Conservation (phyloP, 2,888 invertebrate genomes). For the Leptothorax acervorum region DNA sequence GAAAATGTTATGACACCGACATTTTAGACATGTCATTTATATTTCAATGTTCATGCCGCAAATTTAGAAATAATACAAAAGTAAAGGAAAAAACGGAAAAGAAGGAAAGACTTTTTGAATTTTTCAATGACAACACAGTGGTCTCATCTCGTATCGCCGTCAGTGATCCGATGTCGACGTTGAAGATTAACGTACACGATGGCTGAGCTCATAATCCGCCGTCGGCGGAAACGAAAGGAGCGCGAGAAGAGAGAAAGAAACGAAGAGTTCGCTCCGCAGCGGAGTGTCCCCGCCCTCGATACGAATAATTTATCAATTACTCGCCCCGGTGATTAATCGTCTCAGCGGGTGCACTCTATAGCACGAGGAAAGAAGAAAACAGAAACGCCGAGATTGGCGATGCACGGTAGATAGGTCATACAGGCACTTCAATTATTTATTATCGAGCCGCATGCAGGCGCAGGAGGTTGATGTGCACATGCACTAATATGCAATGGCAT, state of each 20-base stretch:
- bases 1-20: background rate
- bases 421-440: conserved; percentile 56
- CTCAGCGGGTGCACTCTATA: conserved; percentile 33
- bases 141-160: conserved; percentile 30
- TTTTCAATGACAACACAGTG: background rate
- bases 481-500: conserved; percentile 53
- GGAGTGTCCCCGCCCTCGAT: conserved; percentile 67
- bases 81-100: background rate
- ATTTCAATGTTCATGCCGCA: background rate
- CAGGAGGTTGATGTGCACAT: conserved; percentile 50
- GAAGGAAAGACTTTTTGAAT: background rate
- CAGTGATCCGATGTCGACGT: conserved; percentile 58
- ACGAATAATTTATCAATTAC: conserved; percentile 72
- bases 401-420: conserved; percentile 53
- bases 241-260: conserved; percentile 33
- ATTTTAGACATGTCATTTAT: background rate
- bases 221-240: conserved; percentile 37
- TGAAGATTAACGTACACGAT: conserved; percentile 64
- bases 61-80: background rate
- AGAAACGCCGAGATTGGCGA: conserved; percentile 45
- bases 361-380: conserved; percentile 30
- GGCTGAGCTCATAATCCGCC: conserved; percentile 59
- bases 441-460: conserved; percentile 46
- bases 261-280: conserved; percentile 41
- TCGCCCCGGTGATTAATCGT: conserved; percentile 71